These are phyloP conservation scores for Colossoma macropomum DNA, from an alignment of 2,113 vertebrate genomes.

Conservation along the genomic window DNA sequence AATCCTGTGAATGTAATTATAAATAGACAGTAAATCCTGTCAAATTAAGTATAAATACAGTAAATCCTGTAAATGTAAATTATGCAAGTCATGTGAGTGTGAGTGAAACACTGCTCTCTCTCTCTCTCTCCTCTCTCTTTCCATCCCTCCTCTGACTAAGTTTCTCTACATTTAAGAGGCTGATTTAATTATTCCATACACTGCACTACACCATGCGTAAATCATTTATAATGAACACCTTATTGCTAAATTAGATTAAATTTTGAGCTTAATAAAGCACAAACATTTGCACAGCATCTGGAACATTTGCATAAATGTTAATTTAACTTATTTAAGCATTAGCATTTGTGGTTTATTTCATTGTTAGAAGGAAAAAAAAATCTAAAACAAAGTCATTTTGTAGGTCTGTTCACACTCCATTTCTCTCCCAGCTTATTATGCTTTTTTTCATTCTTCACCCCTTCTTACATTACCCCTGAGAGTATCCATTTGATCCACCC, in stretches of 20 bases:
- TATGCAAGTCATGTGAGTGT: not conserved
- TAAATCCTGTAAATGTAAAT: not conserved
- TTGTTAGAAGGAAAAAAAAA: not conserved
- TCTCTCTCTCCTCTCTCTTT: not conserved
- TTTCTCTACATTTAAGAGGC: slow-evolving; percentile 33
- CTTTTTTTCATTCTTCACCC: slow-evolving; percentile 32
- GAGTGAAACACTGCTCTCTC: not conserved
- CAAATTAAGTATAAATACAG: not conserved
- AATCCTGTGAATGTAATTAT: not conserved
- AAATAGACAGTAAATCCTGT: not conserved
- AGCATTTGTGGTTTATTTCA: slow-evolving; percentile 36
- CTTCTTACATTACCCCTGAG: slow-evolving; percentile 10
- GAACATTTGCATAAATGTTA: slow-evolving; percentile 49
- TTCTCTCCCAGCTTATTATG: slow-evolving; percentile 38
- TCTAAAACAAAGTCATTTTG: slow-evolving; percentile 14
- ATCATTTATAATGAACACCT: slow-evolving; percentile 48
- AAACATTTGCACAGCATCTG: slow-evolving; percentile 39
- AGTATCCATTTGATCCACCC: slow-evolving; percentile 33
- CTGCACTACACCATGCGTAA: slow-evolving; percentile 35
- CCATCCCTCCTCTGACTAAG: no score
- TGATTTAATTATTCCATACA: slow-evolving; percentile 53
- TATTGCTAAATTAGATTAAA: slow-evolving; percentile 55
- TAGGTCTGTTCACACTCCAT: slow-evolving; percentile 29
- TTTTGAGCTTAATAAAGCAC: slow-evolving; percentile 48
- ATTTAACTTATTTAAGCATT: slow-evolving; percentile 53